Conservation (phyloP, 2,113 vertebrate species). For the Danio rerio region DNA sequence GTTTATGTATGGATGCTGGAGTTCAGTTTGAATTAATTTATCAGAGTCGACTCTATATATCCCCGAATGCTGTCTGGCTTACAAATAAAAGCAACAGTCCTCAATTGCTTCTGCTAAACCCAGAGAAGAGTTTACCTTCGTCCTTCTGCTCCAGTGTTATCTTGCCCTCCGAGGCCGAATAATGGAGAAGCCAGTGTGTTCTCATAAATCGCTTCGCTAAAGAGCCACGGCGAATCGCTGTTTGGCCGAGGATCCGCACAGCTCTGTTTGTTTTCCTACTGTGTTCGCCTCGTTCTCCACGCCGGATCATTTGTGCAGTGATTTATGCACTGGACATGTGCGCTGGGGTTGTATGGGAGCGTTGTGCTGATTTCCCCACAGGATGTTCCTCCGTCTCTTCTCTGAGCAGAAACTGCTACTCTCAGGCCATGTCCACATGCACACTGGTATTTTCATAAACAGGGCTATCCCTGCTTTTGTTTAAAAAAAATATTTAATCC, state of each 20-base stretch:
- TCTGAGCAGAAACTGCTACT: conserved; percentile 14
- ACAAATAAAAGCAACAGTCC: conserved; percentile 67
- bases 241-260: conserved; percentile 60
- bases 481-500: too few species aligned
- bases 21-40: background rate
- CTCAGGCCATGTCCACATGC: too few species aligned
- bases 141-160: conserved; percentile 49
- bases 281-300: conserved; percentile 63
- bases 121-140: conserved; percentile 63
- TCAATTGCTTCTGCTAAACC: conserved; percentile 59
- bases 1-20: too few species aligned
- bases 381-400: conserved; percentile 41
- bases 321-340: conserved; percentile 69
- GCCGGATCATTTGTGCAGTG: conserved; percentile 52
- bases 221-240: conserved; percentile 70
- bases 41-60: conserved; percentile 49
- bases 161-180: conserved; percentile 62
- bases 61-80: conserved; percentile 64
- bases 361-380: conserved; percentile 63
- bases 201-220: conserved; percentile 69
- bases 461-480: too few species aligned
- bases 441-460: too few species aligned
- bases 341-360: conserved; percentile 64
- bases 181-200: conserved; percentile 58
- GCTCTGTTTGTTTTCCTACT: conserved; percentile 67